Conservation (phyloP, 2,113 vertebrate genomes). For the Mobula birostris region DNA sequence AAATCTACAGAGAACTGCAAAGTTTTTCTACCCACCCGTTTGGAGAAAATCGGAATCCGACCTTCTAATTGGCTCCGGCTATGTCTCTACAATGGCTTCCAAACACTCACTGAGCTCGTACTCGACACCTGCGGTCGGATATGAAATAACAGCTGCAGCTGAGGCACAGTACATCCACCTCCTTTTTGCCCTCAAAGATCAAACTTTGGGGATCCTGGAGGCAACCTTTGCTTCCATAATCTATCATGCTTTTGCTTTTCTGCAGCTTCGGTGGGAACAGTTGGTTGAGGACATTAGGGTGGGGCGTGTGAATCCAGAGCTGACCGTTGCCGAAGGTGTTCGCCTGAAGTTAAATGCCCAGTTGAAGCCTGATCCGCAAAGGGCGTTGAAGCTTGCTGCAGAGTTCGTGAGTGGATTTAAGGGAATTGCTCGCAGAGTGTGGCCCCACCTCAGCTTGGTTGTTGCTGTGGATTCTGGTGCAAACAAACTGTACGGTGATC, state of each 20-base stretch:
- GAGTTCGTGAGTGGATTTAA: constrained; percentile 61
- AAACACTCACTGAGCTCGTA: constrained; percentile 59
- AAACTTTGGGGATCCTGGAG: constrained; percentile 63
- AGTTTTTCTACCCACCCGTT: constrained; percentile 57
- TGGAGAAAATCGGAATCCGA: constrained; percentile 52
- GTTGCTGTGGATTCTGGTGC: constrained; percentile 68
- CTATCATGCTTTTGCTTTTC: constrained; percentile 60
- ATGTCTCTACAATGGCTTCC: constrained; percentile 49
- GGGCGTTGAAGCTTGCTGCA: constrained; percentile 58
- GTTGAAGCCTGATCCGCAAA: constrained; percentile 52
- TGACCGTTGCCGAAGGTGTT: constrained; percentile 52
- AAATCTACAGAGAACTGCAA: constrained; percentile 53
- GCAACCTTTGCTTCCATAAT: constrained; percentile 64
- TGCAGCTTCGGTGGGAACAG: constrained; percentile 59
- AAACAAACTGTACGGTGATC: constrained; percentile 59
- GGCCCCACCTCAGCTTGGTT: constrained; percentile 75
- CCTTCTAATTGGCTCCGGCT: constrained; percentile 57
- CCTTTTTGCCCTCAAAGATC: constrained; percentile 66
- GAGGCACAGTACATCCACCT: constrained; percentile 68
- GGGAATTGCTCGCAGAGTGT: constrained; percentile 69
- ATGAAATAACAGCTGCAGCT: constrained; percentile 51
- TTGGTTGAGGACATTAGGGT: constrained; percentile 63
- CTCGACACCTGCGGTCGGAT: constrained; percentile 52
- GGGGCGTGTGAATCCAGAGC: constrained; percentile 56
- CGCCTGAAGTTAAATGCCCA: constrained; percentile 51